Percentiles rank a stretch among this genome's conserved stretches.
phyloP scores from a whole-genome alignment of 2,113 vertebrate genomes.

The Megalops atlanticus region DNA sequence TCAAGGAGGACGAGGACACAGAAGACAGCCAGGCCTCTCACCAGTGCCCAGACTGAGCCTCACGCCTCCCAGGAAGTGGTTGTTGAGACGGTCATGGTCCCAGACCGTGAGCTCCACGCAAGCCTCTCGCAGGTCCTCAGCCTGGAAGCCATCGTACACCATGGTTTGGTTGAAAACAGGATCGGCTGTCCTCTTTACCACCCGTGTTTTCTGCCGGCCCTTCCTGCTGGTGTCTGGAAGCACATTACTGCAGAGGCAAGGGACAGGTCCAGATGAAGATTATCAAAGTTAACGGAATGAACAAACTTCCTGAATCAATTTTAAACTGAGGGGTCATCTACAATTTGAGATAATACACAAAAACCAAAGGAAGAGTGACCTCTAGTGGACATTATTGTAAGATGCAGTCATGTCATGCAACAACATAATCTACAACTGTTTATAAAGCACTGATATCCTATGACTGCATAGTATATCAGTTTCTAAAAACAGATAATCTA shows the following conservation, averaged over 20 bases:
- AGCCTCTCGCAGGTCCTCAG: conserved; percentile 83
- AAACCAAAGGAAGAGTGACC: conserved; percentile 10
- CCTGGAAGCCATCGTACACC: conserved; percentile 87
- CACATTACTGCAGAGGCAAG: conserved; percentile 69
- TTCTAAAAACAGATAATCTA: background rate
- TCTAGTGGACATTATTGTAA: conserved; percentile 12
- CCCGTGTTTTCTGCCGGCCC: conserved; percentile 85
- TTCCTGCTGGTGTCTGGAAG: conserved; percentile 87
- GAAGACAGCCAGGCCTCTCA: conserved; percentile 50
- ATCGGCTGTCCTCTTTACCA: conserved; percentile 79
- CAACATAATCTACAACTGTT: no score
- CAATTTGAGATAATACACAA: background rate
- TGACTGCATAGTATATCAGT: background rate
- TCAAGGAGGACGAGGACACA: no score
- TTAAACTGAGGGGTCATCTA: background rate
- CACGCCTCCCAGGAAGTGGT: conserved; percentile 87
- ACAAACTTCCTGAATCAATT: background rate
- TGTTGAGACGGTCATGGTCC: conserved; percentile 85
- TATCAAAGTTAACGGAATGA: background rate
- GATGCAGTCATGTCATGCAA: no score
- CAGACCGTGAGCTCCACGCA: conserved; percentile 92
- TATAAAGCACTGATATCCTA: no score
- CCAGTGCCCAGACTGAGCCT: conserved; percentile 90
- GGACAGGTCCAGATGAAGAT: background rate
- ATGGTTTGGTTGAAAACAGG: conserved; percentile 94